These are phyloP conservation scores for Protonibea diacanthus DNA, from an alignment of 2,797 vertebrate species.

Conservation along the genomic window DNA sequence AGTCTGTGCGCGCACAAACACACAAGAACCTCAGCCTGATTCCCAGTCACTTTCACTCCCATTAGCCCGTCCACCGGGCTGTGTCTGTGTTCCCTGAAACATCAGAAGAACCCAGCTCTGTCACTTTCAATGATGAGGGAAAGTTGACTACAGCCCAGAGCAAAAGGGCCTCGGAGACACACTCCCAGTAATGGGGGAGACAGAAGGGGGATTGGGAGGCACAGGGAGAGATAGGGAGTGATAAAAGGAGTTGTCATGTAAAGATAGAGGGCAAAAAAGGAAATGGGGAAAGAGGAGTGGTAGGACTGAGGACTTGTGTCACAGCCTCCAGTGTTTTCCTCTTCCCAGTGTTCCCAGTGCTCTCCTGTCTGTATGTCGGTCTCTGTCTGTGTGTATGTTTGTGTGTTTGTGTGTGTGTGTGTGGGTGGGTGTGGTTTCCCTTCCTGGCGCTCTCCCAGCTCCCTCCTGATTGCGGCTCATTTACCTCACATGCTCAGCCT, in stretches of 20 bases:
- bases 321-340: no score
- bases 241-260: slow-evolving; percentile 59
- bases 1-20: slow-evolving; percentile 33
- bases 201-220: slow-evolving; percentile 37
- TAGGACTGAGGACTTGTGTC: not conserved
- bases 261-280: slow-evolving; percentile 44
- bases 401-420: no score
- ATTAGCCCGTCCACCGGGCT: slow-evolving; percentile 67
- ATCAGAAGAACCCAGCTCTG: slow-evolving; percentile 76
- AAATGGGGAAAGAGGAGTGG: slow-evolving; percentile 18
- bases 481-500: no score
- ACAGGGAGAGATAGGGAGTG: slow-evolving; percentile 34
- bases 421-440: no score
- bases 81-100: slow-evolving; percentile 68
- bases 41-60: slow-evolving; percentile 64
- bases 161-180: slow-evolving; percentile 70
- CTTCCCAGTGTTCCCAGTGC: no score
- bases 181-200: slow-evolving; percentile 64
- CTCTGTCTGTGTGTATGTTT: no score
- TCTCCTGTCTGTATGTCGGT: no score
- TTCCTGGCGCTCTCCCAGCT: no score
- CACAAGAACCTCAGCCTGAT: slow-evolving; percentile 26
- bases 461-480: no score
- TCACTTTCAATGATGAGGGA: slow-evolving; percentile 75
- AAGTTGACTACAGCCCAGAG: slow-evolving; percentile 75